These are phyloP conservation scores for Sula dactylatra DNA, from an alignment of 2,113 vertebrate species.

Conservation along the genomic window DNA sequence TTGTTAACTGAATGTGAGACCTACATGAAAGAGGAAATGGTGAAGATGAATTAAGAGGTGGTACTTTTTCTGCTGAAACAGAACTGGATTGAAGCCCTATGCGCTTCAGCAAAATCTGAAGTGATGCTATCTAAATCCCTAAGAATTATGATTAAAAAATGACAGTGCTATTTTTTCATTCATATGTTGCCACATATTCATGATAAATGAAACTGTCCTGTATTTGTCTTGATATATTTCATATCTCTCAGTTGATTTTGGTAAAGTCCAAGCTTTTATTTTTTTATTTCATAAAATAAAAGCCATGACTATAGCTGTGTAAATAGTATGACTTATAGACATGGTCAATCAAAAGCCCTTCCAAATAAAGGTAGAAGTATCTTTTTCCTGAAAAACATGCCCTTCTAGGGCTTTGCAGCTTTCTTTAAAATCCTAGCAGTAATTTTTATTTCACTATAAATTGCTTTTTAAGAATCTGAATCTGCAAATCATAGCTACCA, in stretches of 20 bases:
- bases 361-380: neutral
- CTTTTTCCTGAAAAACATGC: neutral
- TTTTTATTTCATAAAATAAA: neutral
- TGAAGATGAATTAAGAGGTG: neutral
- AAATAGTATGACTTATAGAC: neutral
- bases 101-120: neutral
- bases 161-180: neutral
- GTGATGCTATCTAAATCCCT: neutral
- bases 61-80: conserved; percentile 16
- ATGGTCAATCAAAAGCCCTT: neutral
- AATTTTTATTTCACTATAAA: neutral
- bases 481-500: neutral
- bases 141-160: neutral
- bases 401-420: neutral
- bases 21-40: neutral
- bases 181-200: neutral
- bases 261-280: neutral
- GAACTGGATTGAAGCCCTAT: neutral
- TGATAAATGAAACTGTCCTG: neutral
- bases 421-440: neutral
- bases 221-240: neutral
- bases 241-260: neutral
- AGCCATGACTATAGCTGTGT: neutral
- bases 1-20: neutral
- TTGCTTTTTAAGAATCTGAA: neutral